These are phyloP conservation scores for Penaeus monodon DNA, from an alignment of 2,888 invertebrate genomes.

Conservation along the genomic window DNA sequence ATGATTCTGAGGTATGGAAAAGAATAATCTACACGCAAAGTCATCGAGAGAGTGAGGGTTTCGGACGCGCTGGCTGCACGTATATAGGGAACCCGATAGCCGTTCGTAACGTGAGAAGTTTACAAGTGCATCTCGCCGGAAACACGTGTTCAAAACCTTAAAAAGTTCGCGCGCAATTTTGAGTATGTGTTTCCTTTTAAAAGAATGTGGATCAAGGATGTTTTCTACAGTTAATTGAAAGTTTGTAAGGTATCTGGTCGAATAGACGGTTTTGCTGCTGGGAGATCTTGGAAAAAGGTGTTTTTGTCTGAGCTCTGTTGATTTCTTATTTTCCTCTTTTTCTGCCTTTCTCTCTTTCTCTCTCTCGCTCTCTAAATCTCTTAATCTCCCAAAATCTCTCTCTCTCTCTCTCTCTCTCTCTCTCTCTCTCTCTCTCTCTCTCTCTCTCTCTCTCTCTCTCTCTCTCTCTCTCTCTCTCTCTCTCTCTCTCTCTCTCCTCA, in stretches of 20 bases:
- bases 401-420: constrained; percentile 32
- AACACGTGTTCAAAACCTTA: constrained; percentile 41
- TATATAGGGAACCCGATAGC: constrained; percentile 21
- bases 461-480: too few species aligned
- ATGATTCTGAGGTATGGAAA: not conserved
- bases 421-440: constrained; percentile 21
- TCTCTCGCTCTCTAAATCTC: too few species aligned
- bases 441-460: too few species aligned
- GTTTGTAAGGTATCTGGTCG: too few species aligned
- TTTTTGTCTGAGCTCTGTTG: too few species aligned
- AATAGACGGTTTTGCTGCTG: too few species aligned
- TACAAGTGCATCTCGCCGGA: constrained; percentile 46
- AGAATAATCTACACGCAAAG: too few species aligned
- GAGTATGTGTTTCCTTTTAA: not conserved
- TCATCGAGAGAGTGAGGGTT: not conserved
- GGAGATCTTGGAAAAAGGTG: too few species aligned
- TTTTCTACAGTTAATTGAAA: too few species aligned
- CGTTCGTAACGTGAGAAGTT: constrained; percentile 27
- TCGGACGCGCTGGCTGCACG: constrained; percentile 16
- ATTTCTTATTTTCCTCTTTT: not conserved
- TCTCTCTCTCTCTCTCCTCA: too few species aligned
- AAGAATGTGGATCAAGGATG: too few species aligned
- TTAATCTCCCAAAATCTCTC: not conserved
- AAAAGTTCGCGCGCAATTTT: not conserved
- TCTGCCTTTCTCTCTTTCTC: not conserved